Conservation (phyloP, 2,113 vertebrate genomes). For the Setophaga kirtlandii region DNA sequence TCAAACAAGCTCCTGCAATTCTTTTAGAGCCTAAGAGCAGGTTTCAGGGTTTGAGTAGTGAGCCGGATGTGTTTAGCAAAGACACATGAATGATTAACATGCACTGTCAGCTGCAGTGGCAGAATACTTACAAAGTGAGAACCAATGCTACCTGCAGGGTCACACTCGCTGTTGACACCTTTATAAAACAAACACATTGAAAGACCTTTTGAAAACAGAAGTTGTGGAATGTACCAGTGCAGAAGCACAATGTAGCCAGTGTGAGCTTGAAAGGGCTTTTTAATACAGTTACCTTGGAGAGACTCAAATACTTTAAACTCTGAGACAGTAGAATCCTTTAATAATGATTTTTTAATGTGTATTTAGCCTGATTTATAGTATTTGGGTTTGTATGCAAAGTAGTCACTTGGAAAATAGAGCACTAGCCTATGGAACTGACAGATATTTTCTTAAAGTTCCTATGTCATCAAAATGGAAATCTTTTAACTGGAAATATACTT, state of each 20-base stretch:
- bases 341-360: background rate
- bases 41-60: background rate
- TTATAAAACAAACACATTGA: slow-evolving; percentile 11
- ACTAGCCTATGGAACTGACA: background rate
- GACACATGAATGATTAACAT: background rate
- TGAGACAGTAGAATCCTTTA: background rate
- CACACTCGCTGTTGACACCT: slow-evolving; percentile 74
- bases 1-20: background rate
- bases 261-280: background rate
- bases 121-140: slow-evolving; percentile 78
- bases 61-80: background rate
- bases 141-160: slow-evolving; percentile 76
- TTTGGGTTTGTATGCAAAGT: background rate
- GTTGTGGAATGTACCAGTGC: background rate
- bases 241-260: background rate
- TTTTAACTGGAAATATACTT: background rate
- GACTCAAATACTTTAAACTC: background rate
- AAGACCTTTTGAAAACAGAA: background rate
- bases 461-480: background rate
- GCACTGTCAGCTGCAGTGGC: background rate
- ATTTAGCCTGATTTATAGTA: background rate
- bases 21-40: background rate
- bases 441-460: background rate
- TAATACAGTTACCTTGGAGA: fast-evolving
- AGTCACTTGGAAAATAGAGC: background rate